Percentiles rank a stretch among this genome's conserved stretches.
Evolutionary conservation across 2,797 vertebrate species (phyloP).

Genomic region (Karalla daura): DNA sequence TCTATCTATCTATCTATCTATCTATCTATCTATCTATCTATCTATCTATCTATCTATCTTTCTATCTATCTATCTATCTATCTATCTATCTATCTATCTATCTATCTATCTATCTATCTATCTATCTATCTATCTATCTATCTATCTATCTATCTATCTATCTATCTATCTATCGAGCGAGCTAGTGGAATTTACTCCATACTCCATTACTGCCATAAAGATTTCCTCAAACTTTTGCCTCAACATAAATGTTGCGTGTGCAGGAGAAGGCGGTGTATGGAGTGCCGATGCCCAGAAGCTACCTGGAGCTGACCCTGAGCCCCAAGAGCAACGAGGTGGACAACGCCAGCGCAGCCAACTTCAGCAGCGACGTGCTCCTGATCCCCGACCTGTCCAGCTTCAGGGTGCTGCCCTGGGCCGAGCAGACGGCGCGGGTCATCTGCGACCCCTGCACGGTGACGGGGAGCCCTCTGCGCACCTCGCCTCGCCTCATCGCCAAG

Average conservation of each 20-base stretch:
- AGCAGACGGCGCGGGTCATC: slow-evolving; percentile 92
- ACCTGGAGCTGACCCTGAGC: slow-evolving; percentile 90
- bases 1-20: background rate
- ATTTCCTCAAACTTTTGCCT: background rate
- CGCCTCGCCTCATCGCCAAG: slow-evolving; percentile 91
- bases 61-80: background rate
- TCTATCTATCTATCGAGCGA: background rate
- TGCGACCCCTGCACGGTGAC: slow-evolving; percentile 92
- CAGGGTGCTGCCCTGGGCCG: slow-evolving; percentile 89
- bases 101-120: background rate
- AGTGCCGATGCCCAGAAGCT: slow-evolving; percentile 92
- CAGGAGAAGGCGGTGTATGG: slow-evolving; percentile 93
- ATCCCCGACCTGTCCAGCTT: slow-evolving; percentile 92
- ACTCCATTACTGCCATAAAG: background rate
- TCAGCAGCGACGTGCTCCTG: slow-evolving; percentile 91
- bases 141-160: slow-evolving; percentile 14
- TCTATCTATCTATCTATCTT: slow-evolving; percentile 40
- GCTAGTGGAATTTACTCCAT: background rate
- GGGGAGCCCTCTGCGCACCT: slow-evolving; percentile 88
- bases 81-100: slow-evolving; percentile 86
- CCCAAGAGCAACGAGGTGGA: slow-evolving; percentile 89
- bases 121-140: too few species aligned
- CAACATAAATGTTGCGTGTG: slow-evolving; percentile 6
- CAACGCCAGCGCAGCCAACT: slow-evolving; percentile 85
- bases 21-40: slow-evolving; percentile 83